A percentile compares a stretch with the other conserved stretches of the same genome.
These are phyloP conservation scores for Hestina assimilis DNA, from an alignment of 1,140 invertebrate species.

Conservation along the genomic window DNA sequence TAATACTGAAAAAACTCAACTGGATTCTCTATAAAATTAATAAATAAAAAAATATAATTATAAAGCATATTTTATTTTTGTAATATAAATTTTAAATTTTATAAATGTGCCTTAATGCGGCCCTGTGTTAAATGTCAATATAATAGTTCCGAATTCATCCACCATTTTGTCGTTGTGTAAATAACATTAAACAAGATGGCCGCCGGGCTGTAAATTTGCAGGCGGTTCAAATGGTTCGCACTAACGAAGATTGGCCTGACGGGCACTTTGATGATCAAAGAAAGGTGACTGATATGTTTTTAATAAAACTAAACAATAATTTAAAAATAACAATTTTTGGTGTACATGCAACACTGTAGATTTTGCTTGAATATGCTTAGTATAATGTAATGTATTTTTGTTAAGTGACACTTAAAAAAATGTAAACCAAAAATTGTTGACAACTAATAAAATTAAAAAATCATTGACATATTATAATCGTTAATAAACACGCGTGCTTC, in stretches of 20 bases:
- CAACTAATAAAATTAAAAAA: background rate
- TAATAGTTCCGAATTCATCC: conserved; percentile 37
- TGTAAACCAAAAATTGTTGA: conserved; percentile 16
- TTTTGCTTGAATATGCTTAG: too few species aligned
- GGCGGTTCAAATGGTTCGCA: conserved; percentile 38
- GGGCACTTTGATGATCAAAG: conserved; percentile 68
- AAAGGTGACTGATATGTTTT: conserved; percentile 58
- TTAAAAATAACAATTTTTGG: conserved; percentile 21
- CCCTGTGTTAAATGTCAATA: too few species aligned
- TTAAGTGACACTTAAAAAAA: background rate
- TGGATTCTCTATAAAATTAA: too few species aligned
- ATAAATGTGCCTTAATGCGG: too few species aligned
- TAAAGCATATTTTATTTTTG: too few species aligned
- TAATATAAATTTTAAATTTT: too few species aligned
- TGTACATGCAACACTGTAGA: too few species aligned
- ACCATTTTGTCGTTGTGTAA: conserved; percentile 64
- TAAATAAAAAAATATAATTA: too few species aligned
- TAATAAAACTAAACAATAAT: conserved; percentile 25
- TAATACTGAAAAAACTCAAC: too few species aligned
- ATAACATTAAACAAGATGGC: conserved; percentile 70
- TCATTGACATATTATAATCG: conserved; percentile 22
- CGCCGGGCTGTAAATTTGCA: conserved; percentile 53
- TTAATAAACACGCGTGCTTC: conserved; percentile 16
- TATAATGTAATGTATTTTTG: too few species aligned
- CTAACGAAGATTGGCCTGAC: conserved; percentile 68